phyloP scores from a whole-genome alignment of 2,888 invertebrate species.

The Drosophila nr. perissopoda region DNA sequence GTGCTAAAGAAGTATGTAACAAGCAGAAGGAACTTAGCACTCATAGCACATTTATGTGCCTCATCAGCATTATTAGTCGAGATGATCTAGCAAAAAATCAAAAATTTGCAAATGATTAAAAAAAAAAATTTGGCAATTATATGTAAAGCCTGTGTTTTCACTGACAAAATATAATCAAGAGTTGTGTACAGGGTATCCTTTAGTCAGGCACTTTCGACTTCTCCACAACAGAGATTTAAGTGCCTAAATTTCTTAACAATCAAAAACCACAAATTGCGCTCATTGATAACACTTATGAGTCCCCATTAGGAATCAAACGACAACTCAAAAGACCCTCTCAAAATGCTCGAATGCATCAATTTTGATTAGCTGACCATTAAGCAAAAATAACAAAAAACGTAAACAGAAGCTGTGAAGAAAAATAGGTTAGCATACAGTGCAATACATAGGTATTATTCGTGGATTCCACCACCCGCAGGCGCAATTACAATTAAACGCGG shows the following conservation, averaged over 20 bases:
- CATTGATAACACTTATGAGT: not conserved
- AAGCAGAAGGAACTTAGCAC: no score
- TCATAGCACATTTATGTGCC: no score
- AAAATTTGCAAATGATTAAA: no score
- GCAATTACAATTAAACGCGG: slow-evolving; percentile 73
- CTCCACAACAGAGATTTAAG: not conserved
- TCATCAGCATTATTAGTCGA: not conserved
- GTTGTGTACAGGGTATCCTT: not conserved
- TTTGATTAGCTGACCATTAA: slow-evolving; percentile 47
- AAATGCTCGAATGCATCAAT: slow-evolving; percentile 39
- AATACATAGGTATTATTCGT: slow-evolving; percentile 12
- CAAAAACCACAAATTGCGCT: not conserved
- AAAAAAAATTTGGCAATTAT: not conserved
- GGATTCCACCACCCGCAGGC: slow-evolving; percentile 31
- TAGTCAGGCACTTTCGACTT: not conserved
- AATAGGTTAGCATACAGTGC: slow-evolving; percentile 29
- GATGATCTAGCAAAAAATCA: not conserved
- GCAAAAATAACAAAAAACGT: slow-evolving; percentile 1
- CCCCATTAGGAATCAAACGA: not conserved
- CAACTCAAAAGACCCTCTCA: not conserved
- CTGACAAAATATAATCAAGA: no score
- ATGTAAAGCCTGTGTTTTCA: not conserved
- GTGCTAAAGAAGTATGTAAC: no score
- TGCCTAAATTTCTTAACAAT: not conserved
- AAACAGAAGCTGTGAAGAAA: slow-evolving; percentile 18